Evolutionary conservation across 2,888 invertebrate species (phyloP).

Genomic region (Tetranychus piercei): DNA sequence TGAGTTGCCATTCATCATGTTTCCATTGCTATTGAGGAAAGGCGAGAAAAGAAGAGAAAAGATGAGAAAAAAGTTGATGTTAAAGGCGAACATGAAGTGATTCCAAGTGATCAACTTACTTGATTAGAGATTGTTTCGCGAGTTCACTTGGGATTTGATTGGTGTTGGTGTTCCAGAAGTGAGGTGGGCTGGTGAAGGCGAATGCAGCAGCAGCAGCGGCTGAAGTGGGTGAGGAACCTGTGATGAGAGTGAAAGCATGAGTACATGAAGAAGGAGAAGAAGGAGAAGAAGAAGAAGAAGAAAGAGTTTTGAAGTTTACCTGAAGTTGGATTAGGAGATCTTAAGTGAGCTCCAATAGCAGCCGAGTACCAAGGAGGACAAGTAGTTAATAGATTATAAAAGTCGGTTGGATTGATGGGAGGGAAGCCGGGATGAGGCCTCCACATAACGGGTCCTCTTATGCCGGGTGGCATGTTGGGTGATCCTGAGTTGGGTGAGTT

Average conservation of each 20-base stretch:
- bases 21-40: background rate
- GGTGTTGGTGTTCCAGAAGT: background rate
- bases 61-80: too few relatives aligned
- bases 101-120: background rate
- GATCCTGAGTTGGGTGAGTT: background rate
- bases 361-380: constrained; percentile 14
- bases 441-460: constrained; percentile 12
- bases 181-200: background rate
- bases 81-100: background rate
- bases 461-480: background rate
- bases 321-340: constrained; percentile 7
- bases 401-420: constrained; percentile 12
- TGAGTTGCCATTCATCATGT: background rate
- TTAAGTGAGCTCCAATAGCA: constrained; percentile 3
- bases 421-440: constrained; percentile 13
- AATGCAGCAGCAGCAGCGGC: background rate
- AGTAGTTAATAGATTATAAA: constrained; percentile 14
- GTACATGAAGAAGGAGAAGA: background rate
- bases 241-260: background rate
- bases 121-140: background rate
- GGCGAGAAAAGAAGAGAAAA: too few relatives aligned
- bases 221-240: background rate
- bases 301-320: background rate
- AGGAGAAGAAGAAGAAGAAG: background rate
- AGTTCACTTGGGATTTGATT: background rate